phyloP scores from a whole-genome alignment of 1,140 invertebrate species.

The Cardiocondyla obscurior region DNA sequence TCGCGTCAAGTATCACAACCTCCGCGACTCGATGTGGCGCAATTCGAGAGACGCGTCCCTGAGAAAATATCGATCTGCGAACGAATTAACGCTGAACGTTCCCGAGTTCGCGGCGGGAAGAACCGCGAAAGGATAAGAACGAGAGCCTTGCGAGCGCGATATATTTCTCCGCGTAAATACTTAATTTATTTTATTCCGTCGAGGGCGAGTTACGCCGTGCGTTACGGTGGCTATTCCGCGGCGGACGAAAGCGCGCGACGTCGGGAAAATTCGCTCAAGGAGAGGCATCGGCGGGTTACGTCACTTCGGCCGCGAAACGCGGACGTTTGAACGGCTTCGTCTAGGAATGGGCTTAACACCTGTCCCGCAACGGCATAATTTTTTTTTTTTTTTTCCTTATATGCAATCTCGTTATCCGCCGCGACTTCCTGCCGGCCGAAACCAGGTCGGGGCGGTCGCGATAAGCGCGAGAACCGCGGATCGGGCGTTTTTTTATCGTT shows the following conservation, averaged over 20 bases:
- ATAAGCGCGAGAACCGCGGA: slow-evolving; percentile 11
- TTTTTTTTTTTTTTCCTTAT: slow-evolving; percentile 48
- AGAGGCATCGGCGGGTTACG: slow-evolving; percentile 42
- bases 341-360: slow-evolving; percentile 79
- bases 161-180: too few species aligned
- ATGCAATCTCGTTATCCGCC: slow-evolving; percentile 70
- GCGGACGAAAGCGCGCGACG: not conserved
- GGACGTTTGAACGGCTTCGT: slow-evolving; percentile 77
- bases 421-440: slow-evolving; percentile 44
- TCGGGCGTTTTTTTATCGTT: slow-evolving; percentile 37
- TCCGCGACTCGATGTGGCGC: not conserved
- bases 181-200: too few species aligned
- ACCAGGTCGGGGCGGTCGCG: slow-evolving; percentile 1
- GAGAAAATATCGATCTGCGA: not conserved
- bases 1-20: not conserved
- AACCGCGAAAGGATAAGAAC: too few species aligned
- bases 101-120: too few species aligned
- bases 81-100: not conserved
- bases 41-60: not conserved
- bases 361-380: slow-evolving; percentile 68
- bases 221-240: too few species aligned
- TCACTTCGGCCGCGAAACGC: slow-evolving; percentile 53
- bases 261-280: not conserved
- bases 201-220: too few species aligned
- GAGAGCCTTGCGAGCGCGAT: too few species aligned